phyloP scores from a whole-genome alignment of 1,140 invertebrate genomes.

The Argopecten irradians region DNA sequence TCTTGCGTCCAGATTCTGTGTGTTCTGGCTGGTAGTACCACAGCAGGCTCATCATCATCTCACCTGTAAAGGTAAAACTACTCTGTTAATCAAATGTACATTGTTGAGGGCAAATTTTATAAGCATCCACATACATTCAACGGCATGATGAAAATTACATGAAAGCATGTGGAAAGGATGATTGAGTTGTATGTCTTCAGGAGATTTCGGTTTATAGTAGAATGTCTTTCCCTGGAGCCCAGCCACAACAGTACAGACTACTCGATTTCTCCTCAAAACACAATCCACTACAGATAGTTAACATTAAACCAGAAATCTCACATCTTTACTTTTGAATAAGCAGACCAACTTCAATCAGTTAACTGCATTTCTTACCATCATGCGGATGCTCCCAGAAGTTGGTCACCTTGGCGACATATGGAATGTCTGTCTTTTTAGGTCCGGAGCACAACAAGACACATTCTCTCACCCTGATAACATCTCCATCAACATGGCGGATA shows the following conservation, averaged over 20 bases:
- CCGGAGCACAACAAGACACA: constrained; percentile 87
- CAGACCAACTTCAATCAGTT: too few relatives aligned
- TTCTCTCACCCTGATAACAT: constrained; percentile 90
- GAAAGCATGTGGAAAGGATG: not conserved
- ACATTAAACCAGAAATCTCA: too few relatives aligned
- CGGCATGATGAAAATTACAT: not conserved
- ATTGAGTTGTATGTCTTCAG: too few relatives aligned
- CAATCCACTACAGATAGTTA: too few relatives aligned
- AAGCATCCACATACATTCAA: not conserved
- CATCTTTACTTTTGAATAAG: too few relatives aligned
- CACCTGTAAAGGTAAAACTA: constrained; percentile 84
- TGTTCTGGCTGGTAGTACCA: constrained; percentile 99
- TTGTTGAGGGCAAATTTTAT: not conserved
- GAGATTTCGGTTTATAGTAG: too few relatives aligned
- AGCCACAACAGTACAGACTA: too few relatives aligned
- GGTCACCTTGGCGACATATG: constrained; percentile 95
- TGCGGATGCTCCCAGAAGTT: constrained; percentile 96
- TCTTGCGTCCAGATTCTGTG: constrained; percentile 88
- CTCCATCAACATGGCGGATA: constrained; percentile 90
- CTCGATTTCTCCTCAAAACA: too few relatives aligned
- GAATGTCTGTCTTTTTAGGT: constrained; percentile 89
- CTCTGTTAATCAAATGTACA: too few relatives aligned
- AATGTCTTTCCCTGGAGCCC: too few relatives aligned
- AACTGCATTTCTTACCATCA: constrained; percentile 83
- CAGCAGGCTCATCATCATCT: constrained; percentile 97